These are phyloP conservation scores for Adelognathus sp. DNA, from an alignment of 2,888 invertebrate genomes.

Conservation along the genomic window DNA sequence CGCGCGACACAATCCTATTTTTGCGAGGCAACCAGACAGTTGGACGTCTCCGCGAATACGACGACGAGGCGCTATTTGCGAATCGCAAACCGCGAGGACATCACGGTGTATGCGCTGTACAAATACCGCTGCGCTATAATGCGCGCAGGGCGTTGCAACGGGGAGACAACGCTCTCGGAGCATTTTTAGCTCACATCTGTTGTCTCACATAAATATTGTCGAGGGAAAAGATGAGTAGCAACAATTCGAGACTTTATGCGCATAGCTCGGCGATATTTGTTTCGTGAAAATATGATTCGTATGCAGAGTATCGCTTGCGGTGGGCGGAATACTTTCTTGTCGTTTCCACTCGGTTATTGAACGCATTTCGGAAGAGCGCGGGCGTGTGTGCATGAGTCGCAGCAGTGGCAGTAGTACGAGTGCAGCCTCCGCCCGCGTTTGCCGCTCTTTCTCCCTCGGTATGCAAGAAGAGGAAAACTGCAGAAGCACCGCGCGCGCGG, in stretches of 20 bases:
- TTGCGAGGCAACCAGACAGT: constrained; percentile 78
- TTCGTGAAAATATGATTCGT: constrained; percentile 27
- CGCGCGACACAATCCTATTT: constrained; percentile 72
- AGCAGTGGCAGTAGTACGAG: neutral
- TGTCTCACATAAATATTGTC: constrained; percentile 50
- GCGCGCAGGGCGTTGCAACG: neutral
- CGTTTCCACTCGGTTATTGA: constrained; percentile 19
- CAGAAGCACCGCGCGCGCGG: constrained; percentile 59
- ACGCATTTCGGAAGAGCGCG: neutral
- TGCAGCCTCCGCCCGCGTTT: constrained; percentile 11
- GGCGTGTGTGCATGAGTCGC: neutral
- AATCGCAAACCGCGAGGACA: constrained; percentile 31
- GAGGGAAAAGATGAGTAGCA: constrained; percentile 20
- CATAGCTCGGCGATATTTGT: constrained; percentile 22
- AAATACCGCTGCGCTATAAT: neutral
- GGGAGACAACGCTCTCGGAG: constrained; percentile 34
- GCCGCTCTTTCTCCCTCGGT: constrained; percentile 4
- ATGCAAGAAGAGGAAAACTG: constrained; percentile 37
- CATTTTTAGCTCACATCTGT: constrained; percentile 63
- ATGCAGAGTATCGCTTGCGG: constrained; percentile 18
- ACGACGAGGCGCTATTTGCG: constrained; percentile 48
- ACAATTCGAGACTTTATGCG: neutral
- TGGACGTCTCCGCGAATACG: constrained; percentile 74
- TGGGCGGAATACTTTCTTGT: constrained; percentile 9
- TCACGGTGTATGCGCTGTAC: constrained; percentile 1